These are phyloP conservation scores for Palythoa caribaeorum DNA, from an alignment of 92 coral and sea anemone genomes.

Conservation along the genomic window DNA sequence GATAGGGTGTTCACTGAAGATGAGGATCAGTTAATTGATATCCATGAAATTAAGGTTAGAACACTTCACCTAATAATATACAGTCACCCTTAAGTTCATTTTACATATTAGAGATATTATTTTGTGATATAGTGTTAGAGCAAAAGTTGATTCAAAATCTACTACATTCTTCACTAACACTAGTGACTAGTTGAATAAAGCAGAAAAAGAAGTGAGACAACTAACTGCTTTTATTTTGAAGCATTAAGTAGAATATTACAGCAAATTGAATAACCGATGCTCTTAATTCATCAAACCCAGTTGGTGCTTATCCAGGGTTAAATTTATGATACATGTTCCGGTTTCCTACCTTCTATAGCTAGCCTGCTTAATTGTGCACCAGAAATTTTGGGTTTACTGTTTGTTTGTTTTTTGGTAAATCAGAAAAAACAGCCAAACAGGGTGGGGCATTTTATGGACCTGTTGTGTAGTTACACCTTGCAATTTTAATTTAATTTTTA, in stretches of 20 bases:
- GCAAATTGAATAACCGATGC: slow-evolving; percentile 24
- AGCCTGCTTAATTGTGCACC: not conserved
- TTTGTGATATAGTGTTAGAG: not conserved
- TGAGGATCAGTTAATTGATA: slow-evolving; percentile 26
- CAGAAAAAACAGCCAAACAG: not conserved
- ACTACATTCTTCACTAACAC: not conserved
- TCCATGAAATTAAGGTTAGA: slow-evolving; percentile 22
- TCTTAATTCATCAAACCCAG: slow-evolving; percentile 16
- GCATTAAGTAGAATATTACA: not conserved
- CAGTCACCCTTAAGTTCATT: not conserved
- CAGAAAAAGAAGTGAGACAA: slow-evolving; percentile 2
- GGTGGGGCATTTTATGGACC: no score
- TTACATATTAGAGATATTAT: not conserved
- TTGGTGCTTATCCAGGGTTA: not conserved
- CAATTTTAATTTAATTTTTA: not conserved
- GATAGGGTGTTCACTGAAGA: slow-evolving; percentile 17
- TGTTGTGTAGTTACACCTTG: not conserved
- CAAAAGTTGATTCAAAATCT: slow-evolving; percentile 11
- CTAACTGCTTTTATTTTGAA: not conserved
- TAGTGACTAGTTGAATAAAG: not conserved
- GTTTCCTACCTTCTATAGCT: not conserved
- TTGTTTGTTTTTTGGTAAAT: not conserved
- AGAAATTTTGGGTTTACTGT: not conserved
- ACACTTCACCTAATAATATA: not conserved
- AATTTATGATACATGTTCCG: not conserved